Base-by-base conservation (phyloP, 2,797 vertebrate genomes). In the Nannoperca obscura region DNA sequence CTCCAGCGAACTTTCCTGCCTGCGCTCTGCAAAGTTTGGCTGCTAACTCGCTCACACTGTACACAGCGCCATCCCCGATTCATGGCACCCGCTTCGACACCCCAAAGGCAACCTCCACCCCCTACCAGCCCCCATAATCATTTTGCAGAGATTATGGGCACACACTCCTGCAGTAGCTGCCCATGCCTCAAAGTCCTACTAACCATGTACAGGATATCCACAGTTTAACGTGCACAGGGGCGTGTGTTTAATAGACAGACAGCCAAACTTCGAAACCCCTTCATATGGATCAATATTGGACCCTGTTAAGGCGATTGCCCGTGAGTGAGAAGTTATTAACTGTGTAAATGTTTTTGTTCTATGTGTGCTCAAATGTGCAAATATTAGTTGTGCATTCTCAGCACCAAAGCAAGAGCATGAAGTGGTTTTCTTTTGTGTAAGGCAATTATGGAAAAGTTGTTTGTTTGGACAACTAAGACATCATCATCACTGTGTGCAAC, bases 11-110 rank as follows among this genome's bases (percentile, higher is more conserved):
- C 91, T 93, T 91, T 87, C 79, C 86, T 85, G 82, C 85, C 79
- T 85, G 88, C 81, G 86, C 93, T 85, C 92, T 84, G 88, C 92
- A 92, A 94, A 95, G 92, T 94, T 96, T 95, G 95, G 92, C 95
- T 87, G 92, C 93, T 75, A 88, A 81, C 89, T 93, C 87, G 72
- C 89, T 93, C 90, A 62, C 88, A 93, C 93, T 94, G 94, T 93
- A 92, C 93, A 93, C 94, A 95, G 95, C 95, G 95, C 94, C 95
- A 94, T 96, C 95, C 91, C 94, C 88, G 65, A 90, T 88, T 71
- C 86, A 85, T 78, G 87, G 86, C 91, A 92, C 91, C 91, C 86
- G 86, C 87, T 91, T 62, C 87, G 82, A 90, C 91, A 94, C 92
- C 93, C 93, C 89, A 78, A 88, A 92, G 80, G 78, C 88, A 89